Evolutionary conservation across 2,113 vertebrate genomes (phyloP), one percentile per base, ranked within the genome.

Genomic region (Ophiodon elongatus): DNA sequence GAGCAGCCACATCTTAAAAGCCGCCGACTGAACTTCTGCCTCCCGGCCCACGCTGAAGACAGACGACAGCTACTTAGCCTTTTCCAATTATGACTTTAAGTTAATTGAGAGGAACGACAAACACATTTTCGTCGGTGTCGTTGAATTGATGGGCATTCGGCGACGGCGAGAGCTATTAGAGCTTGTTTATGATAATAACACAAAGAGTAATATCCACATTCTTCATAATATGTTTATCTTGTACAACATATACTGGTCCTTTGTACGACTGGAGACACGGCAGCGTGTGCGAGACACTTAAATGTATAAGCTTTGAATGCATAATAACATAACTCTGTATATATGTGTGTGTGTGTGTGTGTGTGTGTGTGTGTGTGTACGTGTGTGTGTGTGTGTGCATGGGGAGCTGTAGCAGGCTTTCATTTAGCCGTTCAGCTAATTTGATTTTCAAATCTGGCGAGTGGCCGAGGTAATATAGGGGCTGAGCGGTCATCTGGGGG

Each of bases 361-460:
- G 57, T 60, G 56, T 29, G 6, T 23, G 73, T 60, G 62, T 65
- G 74, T 25, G 9, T 19, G 29, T 79, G 77, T 72, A 45, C 57
- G 76, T 60, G 17, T 33, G 27, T 45, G 77, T 57, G 35, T 57
- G n/a, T 56, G 23, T 52, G 72, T 59, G 62, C 41, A 66, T 23
- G 11, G 8, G 63, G 47, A 75, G 77, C 74, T 83, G 90, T 83
- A 85, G 87, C 83, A 80, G 83, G 85, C 85, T 93, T 88, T 89
- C 79, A 80, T 85, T 88, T 86, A 83, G 82, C 75, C 1, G 66
- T 76, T 90, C 86, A 17, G 89, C 66, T 94, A 89, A 94, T 94
- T 92, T 91, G 83, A 91, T 93, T 92, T n/a, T 91, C 79, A 75
- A 92, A 89, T 91, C 84, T 90, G 83, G 87, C 68, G 77, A 88